These are phyloP conservation scores for Drosophila ochracea DNA, from an alignment of 2,888 invertebrate species.

Conservation along the genomic window DNA sequence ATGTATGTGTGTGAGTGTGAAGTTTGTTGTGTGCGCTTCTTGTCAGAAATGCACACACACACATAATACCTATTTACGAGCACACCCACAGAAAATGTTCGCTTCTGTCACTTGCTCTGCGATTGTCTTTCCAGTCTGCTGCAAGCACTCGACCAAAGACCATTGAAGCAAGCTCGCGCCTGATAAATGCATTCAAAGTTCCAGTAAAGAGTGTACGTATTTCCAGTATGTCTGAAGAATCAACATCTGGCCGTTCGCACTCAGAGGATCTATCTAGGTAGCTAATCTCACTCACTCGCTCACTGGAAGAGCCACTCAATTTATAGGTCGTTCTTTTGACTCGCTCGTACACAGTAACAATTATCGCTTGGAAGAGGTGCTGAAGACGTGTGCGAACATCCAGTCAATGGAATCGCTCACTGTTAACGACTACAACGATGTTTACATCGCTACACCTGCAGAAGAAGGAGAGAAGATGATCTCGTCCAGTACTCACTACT, in stretches of 20 bases:
- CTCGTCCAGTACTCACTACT: conserved; percentile 69
- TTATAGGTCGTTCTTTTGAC: conserved; percentile 1
- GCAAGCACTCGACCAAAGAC: conserved; percentile 53
- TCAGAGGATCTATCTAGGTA: conserved; percentile 68
- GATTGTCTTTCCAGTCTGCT: conserved; percentile 62
- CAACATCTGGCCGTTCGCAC: conserved; percentile 64
- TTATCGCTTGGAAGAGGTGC: conserved; percentile 70
- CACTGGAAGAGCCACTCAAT: not conserved
- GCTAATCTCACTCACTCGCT: not conserved
- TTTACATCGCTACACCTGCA: conserved; percentile 42
- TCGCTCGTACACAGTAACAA: conserved; percentile 44
- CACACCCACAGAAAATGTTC: conserved; percentile 39
- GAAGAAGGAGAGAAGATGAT: conserved; percentile 76
- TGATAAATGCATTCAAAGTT: conserved; percentile 7
- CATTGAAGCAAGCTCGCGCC: conserved; percentile 1
- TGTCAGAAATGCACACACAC: conserved; percentile 11
- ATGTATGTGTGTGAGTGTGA: not conserved
- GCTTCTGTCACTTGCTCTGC: conserved; percentile 49
- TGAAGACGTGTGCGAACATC: conserved; percentile 79
- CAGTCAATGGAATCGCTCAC: conserved; percentile 77
- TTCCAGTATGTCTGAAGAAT: conserved; percentile 70
- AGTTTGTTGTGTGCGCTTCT: not conserved
- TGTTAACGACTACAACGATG: conserved; percentile 77
- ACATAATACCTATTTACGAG: conserved; percentile 11
- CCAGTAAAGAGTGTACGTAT: conserved; percentile 26